Base-by-base conservation (phyloP, 1,140 invertebrate species). In the Dinothrombium tinctorium region DNA sequence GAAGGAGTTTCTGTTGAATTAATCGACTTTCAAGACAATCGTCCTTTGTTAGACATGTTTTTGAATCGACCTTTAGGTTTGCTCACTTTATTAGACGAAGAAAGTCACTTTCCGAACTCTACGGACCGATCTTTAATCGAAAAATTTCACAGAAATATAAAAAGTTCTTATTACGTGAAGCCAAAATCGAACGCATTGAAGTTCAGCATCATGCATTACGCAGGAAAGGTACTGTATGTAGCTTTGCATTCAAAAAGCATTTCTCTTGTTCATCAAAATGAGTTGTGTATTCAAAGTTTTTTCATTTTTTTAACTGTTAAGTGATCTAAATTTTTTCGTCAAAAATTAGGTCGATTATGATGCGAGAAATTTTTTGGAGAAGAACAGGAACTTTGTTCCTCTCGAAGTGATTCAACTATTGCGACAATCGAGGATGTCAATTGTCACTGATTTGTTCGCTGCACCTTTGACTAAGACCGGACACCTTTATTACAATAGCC, bases 1-100 rank as follows among this genome's bases (percentile, higher is more conserved):
- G 38, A 37, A 22, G 24, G 14, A 17, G 17, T 28, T 15, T 14
- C 12, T 2, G 72, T 71, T n/a, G 70, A 71, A 53, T 60, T 75
- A 17, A 68, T 83, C 9, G 69, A 74, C 47, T 82, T 78, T 55
- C 70, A 71, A n/a, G 77, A 83, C 52, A 81, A 83, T 51, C 60
- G 74, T 37, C 76, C 75, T 0, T 71, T 82, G 26, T 53, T 84
- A 20, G 78, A 84, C 52, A 77, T 82, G 72, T 63, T 82, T 14
- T 51, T 79, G 9, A 71, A 70, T 20, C 69, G 73, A 51, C 78
- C 78, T 1, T 72, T 81, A 59, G 82, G 82, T 4, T 59, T 86
- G 1, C 59, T 87, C 22, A 71, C 76, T 4, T 59, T 86, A 4
- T 59, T 87, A 15, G 81, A 89, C 54, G 82, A 89, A 55, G 82